Percentiles rank a stretch among this genome's conserved stretches.
Conservation (phyloP, 2,113 vertebrate species). For the Lutjanus erythropterus region DNA sequence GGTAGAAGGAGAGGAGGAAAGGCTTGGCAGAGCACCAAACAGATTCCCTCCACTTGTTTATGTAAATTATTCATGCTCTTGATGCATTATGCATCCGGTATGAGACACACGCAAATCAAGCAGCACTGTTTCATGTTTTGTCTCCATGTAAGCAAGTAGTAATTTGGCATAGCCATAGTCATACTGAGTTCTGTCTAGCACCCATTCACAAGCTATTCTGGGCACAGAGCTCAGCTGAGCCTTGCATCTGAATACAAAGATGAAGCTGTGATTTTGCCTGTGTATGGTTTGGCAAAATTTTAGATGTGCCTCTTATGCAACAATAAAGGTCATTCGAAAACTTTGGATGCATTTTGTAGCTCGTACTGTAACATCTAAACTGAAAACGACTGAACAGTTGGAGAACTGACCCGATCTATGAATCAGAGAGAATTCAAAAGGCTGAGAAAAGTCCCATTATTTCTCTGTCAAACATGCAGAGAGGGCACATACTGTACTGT, state of each 20-base stretch:
- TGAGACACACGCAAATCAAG: constrained; percentile 75
- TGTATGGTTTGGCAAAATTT: constrained; percentile 33
- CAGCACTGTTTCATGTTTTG: constrained; percentile 74
- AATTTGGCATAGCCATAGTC: constrained; percentile 71
- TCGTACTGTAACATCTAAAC: not conserved
- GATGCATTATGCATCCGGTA: constrained; percentile 76
- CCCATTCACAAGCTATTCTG: constrained; percentile 58
- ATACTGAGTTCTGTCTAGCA: constrained; percentile 43
- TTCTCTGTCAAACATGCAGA: not conserved
- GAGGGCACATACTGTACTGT: not conserved
- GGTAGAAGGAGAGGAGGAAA: constrained; percentile 56
- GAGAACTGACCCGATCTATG: not conserved
- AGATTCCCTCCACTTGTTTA: constrained; percentile 75
- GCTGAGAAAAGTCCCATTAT: not conserved
- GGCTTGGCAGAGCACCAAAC: constrained; percentile 72
- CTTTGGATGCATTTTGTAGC: constrained; percentile 17
- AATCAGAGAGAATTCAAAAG: not conserved
- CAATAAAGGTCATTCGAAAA: constrained; percentile 36
- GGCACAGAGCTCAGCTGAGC: constrained; percentile 50
- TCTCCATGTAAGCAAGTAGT: constrained; percentile 76
- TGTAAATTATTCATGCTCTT: constrained; percentile 81
- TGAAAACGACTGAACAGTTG: not conserved
- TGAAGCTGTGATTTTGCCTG: constrained; percentile 4
- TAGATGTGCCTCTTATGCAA: constrained; percentile 24
- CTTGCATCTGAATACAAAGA: constrained; percentile 44